Evolutionary conservation across 2,797 vertebrate genomes (phyloP).

Genomic region (Ammospiza maritima): DNA sequence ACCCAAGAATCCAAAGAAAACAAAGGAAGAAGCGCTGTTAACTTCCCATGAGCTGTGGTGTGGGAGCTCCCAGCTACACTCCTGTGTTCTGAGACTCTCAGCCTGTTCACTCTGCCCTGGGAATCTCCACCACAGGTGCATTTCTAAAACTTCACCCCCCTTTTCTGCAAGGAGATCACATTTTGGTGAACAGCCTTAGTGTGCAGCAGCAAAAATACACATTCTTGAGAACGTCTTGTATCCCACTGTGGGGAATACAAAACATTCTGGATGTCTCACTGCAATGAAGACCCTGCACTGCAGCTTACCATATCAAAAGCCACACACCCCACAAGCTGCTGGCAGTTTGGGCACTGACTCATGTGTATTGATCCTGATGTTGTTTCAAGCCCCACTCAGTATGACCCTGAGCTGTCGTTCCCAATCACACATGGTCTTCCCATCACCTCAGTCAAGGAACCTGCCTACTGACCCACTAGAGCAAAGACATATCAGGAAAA

Average conservation of each 20-base stretch:
- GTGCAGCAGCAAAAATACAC: not conserved
- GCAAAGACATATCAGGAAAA: not conserved
- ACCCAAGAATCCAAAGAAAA: not conserved
- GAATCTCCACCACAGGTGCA: not conserved
- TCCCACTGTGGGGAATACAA: not conserved
- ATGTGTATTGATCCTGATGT: fast-evolving
- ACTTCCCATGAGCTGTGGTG: not conserved
- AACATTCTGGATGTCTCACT: not conserved
- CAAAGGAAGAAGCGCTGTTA: not conserved
- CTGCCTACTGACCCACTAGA: not conserved
- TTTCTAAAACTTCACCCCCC: not conserved
- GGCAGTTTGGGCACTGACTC: not conserved
- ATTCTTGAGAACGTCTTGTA: not conserved
- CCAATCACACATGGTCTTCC: not conserved
- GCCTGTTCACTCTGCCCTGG: not conserved
- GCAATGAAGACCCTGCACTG: not conserved
- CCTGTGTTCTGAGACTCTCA: not conserved
- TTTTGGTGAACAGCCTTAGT: not conserved
- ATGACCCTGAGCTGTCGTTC: not conserved
- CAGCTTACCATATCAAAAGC: not conserved
- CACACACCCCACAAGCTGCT: not conserved
- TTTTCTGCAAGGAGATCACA: not conserved
- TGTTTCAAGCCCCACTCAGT: not conserved
- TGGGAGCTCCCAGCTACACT: not conserved
- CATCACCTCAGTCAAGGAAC: not conserved